Evolutionary conservation across 1,140 invertebrate genomes (phyloP).

Genomic region (Pogonus chalceus): DNA sequence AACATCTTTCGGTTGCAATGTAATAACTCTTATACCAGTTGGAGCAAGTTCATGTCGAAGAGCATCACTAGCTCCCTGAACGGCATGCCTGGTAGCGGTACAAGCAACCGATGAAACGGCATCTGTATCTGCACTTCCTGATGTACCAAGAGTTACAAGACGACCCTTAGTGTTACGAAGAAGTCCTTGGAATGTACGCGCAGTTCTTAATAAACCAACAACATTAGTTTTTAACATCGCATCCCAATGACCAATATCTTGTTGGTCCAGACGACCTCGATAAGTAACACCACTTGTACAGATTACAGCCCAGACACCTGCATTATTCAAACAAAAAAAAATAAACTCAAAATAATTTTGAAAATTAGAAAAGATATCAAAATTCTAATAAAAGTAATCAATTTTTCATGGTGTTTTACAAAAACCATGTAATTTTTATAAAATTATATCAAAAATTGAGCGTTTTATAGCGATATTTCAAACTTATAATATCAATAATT

Average conservation of each 20-base stretch:
- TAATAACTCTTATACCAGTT: slow-evolving; percentile 59
- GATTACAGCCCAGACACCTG: slow-evolving; percentile 73
- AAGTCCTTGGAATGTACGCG: slow-evolving; percentile 61
- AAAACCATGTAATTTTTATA: neutral
- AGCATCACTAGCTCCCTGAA: slow-evolving; percentile 61
- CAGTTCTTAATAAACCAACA: slow-evolving; percentile 60
- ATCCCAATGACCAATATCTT: slow-evolving; percentile 67
- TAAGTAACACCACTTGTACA: slow-evolving; percentile 66
- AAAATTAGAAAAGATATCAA: neutral
- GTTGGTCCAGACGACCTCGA: slow-evolving; percentile 55
- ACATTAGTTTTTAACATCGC: slow-evolving; percentile 65
- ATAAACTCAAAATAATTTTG: slow-evolving; percentile 11
- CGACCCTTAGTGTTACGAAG: slow-evolving; percentile 47
- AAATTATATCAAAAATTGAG: too few relatives aligned
- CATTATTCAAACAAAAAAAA: slow-evolving; percentile 26
- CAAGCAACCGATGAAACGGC: slow-evolving; percentile 18
- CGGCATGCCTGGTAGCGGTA: slow-evolving; percentile 47
- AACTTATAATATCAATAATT: too few relatives aligned
- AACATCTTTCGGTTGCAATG: slow-evolving; percentile 59
- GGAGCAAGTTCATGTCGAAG: slow-evolving; percentile 55
- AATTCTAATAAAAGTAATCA: neutral
- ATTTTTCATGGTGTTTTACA: neutral
- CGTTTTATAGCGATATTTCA: too few relatives aligned
- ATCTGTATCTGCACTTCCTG: slow-evolving; percentile 24
- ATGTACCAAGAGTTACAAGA: slow-evolving; percentile 48